Base-by-base conservation (phyloP, 2,888 invertebrate genomes). In the Sphinx pinastri region DNA sequence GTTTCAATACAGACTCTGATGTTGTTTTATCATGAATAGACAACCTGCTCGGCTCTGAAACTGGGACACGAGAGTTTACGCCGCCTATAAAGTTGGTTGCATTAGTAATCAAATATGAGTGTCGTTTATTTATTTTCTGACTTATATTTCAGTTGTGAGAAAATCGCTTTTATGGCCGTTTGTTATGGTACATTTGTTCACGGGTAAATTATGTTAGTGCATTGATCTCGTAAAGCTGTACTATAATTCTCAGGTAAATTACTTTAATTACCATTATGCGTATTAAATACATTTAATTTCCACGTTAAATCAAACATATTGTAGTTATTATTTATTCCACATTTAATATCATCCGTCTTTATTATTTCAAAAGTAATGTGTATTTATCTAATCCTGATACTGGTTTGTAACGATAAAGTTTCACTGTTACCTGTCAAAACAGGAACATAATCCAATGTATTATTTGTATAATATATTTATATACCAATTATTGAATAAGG, bases 21-120 rank as follows among this genome's bases (percentile, higher is more conserved):
- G 63, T 47, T 47, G 60, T 63, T 63, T 63, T 63, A 63, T 63
- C 63, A 63, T 63, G 63, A 63, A 63, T 49, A 63, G 63, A 63
- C 60, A 60, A 60, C 63, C 19, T 63, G 49, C 63, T 63, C 0
- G 19, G 12, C 19, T 19, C 49, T 19, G 49, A 49, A 63, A 49
- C 63, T 63, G 49, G 63, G 63, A 12, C 63, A 63, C 63, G 63
- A 63, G 63, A 63, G 47, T 63, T 63, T 63, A 49, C 49, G 12
- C 19, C 49, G 45, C 13, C 63, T 49, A 63, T 63, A 63, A 49
- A 49, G 6, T 49, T 49, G 25, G 49, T 63, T 63, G 63, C 63
- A 49, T 49, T 63, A 19, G 63, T 63, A 63, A 63, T 63, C 63
- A 63, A 63, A 49, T 63, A 49, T 63, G 60, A 16, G 47, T 49